A percentile compares a stretch with the other conserved stretches of the same genome.
phyloP scores from a whole-genome alignment of 2,888 invertebrate genomes.

The Caenorhabditis drosophilae region DNA sequence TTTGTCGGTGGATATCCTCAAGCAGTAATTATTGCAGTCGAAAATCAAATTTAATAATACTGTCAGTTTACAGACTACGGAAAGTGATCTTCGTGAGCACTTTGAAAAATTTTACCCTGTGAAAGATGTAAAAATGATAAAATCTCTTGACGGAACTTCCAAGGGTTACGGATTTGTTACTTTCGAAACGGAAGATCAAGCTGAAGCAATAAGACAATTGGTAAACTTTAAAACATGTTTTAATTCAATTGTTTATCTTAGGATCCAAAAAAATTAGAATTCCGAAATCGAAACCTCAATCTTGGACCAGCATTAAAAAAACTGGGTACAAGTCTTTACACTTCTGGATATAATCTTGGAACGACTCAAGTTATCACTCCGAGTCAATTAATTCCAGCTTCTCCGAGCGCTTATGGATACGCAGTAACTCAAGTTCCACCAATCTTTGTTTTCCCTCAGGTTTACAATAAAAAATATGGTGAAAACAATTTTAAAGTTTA shows the following conservation, averaged over 20 bases:
- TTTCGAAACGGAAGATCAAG: slow-evolving; percentile 86
- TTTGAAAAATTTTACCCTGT: slow-evolving; percentile 83
- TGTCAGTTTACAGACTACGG: slow-evolving; percentile 41
- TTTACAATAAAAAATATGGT: neutral
- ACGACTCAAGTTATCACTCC: slow-evolving; percentile 13
- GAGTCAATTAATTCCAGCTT: slow-evolving; percentile 8
- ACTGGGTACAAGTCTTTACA: slow-evolving; percentile 18
- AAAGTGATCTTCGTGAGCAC: slow-evolving; percentile 45
- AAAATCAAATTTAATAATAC: neutral
- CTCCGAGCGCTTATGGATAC: slow-evolving; percentile 19
- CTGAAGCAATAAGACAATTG: slow-evolving; percentile 69
- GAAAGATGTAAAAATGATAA: slow-evolving; percentile 88
- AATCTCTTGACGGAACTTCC: slow-evolving; percentile 90
- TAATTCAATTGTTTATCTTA: slow-evolving; percentile 3
- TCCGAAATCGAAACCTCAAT: slow-evolving; percentile 49
- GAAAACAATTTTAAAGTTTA: neutral
- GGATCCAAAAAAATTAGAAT: slow-evolving; percentile 44
- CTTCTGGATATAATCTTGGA: slow-evolving; percentile 10
- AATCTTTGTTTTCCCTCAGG: slow-evolving; percentile 26
- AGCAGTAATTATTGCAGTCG: slow-evolving; percentile 71
- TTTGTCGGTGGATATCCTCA: slow-evolving; percentile 95
- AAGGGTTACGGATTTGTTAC: slow-evolving; percentile 87
- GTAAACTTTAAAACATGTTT: neutral
- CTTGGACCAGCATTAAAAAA: slow-evolving; percentile 53
- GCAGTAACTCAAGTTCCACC: slow-evolving; percentile 7